A percentile compares a stretch with the other conserved stretches of the same genome.
Conservation (phyloP, 2,797 vertebrate species). For the Labroides dimidiatus region DNA sequence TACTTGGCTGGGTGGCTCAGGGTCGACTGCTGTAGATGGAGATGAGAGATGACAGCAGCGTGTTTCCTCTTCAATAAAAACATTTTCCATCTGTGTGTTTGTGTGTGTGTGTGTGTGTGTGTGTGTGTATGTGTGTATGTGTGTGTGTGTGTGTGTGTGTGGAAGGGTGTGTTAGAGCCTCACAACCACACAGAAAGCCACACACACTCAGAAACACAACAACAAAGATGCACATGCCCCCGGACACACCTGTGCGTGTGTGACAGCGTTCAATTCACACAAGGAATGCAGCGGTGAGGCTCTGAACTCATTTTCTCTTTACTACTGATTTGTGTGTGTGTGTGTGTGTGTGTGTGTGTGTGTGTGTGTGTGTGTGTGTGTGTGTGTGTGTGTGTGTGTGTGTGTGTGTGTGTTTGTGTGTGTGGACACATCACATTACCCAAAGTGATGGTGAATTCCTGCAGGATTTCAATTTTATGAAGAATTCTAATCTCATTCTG, state of each 20-base stretch:
- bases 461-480: slow-evolving; percentile 44
- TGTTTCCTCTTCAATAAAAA: slow-evolving; percentile 45
- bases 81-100: slow-evolving; percentile 13
- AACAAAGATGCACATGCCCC: slow-evolving; percentile 3
- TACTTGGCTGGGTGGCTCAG: slow-evolving; percentile 56
- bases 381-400: neutral
- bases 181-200: neutral
- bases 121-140: slow-evolving; percentile 33
- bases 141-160: too few relatives aligned
- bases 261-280: slow-evolving; percentile 17
- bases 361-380: neutral
- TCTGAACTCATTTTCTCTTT: slow-evolving; percentile 25
- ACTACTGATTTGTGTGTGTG: neutral
- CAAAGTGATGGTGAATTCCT: slow-evolving; percentile 8
- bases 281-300: neutral
- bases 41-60: slow-evolving; percentile 67
- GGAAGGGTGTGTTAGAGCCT: slow-evolving; percentile 26
- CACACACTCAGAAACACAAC: slow-evolving; percentile 8
- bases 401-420: slow-evolving; percentile 1
- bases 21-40: slow-evolving; percentile 53
- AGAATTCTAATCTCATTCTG: slow-evolving; percentile 48
- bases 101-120: slow-evolving; percentile 28
- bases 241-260: slow-evolving; percentile 21
- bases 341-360: neutral
- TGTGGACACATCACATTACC: slow-evolving; percentile 2